These are phyloP conservation scores for Chrysochloris asiatica DNA, from an alignment of 2,113 vertebrate species.

Conservation along the genomic window DNA sequence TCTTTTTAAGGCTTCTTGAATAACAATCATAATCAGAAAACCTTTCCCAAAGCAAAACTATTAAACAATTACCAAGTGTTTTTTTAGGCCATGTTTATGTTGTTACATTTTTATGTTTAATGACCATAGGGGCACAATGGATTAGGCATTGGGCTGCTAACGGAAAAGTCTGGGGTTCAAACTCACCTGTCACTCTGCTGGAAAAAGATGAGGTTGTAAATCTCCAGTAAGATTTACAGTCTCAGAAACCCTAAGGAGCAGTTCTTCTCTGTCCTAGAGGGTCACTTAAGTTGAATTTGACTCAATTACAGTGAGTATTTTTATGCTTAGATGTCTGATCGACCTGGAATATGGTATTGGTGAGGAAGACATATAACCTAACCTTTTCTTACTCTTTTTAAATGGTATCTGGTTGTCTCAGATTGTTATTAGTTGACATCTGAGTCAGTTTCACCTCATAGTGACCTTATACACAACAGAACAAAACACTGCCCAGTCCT, in stretches of 20 bases:
- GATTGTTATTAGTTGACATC: no score
- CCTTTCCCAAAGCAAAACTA: background rate
- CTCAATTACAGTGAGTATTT: no score
- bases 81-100: background rate
- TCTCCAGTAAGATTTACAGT: no score
- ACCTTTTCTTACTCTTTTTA: background rate
- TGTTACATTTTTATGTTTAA: constrained; percentile 13
- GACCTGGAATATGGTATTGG: background rate
- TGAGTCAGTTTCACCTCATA: no score
- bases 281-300: no score
- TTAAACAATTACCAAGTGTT: background rate
- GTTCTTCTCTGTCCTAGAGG: no score
- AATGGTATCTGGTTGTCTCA: background rate
- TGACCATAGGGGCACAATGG: no score
- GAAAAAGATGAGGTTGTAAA: no score
- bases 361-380: background rate
- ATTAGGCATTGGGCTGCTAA: no score
- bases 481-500: background rate
- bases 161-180: no score
- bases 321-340: background rate
- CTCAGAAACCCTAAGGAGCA: no score
- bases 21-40: constrained; percentile 27
- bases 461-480: background rate
- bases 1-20: constrained; percentile 18
- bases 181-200: no score